Conservation (phyloP, 64 coral and sea anemone genomes). For the Platygyra sinensis region DNA sequence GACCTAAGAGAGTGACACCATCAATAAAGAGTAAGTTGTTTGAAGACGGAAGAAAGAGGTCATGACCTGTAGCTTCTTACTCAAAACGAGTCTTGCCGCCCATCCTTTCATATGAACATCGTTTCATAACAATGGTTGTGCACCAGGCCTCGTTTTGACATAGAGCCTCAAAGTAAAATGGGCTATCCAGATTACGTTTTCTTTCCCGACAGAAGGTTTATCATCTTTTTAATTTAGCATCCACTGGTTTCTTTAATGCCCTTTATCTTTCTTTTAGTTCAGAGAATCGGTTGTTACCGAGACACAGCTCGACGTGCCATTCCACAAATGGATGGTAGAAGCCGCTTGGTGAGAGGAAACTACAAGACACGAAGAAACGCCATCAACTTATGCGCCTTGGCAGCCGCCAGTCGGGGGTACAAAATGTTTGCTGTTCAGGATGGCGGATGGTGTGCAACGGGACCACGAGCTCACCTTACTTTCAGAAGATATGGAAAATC, state of each 20-base stretch:
- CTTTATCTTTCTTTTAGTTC: not conserved
- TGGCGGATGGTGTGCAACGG: slow-evolving; percentile 31
- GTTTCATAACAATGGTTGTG: too few relatives aligned
- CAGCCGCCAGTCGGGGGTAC: slow-evolving; percentile 6
- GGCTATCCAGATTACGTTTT: too few relatives aligned
- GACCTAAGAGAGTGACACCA: too few relatives aligned
- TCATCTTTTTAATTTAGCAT: too few relatives aligned
- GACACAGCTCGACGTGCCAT: slow-evolving; percentile 37
- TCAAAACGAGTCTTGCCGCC: too few relatives aligned
- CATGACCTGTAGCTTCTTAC: too few relatives aligned
- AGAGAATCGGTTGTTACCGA: slow-evolving; percentile 49
- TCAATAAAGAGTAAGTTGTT: too few relatives aligned
- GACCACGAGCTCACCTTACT: not conserved
- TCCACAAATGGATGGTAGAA: not conserved
- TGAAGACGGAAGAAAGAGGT: too few relatives aligned
- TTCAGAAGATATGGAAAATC: slow-evolving; percentile 37
- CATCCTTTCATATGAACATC: too few relatives aligned
- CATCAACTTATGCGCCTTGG: slow-evolving; percentile 10
- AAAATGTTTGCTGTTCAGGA: slow-evolving; percentile 18
- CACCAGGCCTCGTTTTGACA: too few relatives aligned
- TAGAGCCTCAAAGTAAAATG: too few relatives aligned
- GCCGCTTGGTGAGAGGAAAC: slow-evolving; percentile 28
- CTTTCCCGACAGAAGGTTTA: too few relatives aligned
- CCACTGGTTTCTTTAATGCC: not conserved
- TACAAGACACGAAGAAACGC: not conserved